Percentiles rank a stretch among this genome's conserved stretches.
Evolutionary conservation across 1,140 invertebrate genomes (phyloP).

Genomic region (Drosophila paulistorum): DNA sequence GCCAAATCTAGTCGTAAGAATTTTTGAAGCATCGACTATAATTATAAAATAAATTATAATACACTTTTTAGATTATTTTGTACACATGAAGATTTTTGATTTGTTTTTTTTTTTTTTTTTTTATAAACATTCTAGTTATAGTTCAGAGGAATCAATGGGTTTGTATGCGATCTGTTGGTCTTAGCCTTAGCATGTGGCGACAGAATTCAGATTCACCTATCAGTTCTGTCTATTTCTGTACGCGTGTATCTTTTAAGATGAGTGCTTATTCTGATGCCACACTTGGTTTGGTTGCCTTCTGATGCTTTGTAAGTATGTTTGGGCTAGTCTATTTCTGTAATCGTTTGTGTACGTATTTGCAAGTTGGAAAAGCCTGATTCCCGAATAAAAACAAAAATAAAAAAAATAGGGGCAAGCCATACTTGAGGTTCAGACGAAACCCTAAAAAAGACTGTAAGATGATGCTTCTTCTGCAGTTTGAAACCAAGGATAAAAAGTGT

Average conservation of each 20-base stretch:
- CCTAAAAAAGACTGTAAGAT: background rate
- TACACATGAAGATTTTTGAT: too few relatives aligned
- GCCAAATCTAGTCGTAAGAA: too few relatives aligned
- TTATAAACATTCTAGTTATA: too few relatives aligned
- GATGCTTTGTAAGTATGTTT: background rate
- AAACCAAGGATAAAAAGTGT: background rate
- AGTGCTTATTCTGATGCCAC: background rate
- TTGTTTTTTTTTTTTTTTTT: background rate
- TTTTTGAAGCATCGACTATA: too few relatives aligned
- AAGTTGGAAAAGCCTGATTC: background rate
- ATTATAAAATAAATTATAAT: too few relatives aligned
- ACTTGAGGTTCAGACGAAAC: background rate
- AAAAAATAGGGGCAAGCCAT: background rate
- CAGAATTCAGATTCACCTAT: background rate
- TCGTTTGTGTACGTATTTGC: background rate
- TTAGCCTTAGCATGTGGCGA: background rate
- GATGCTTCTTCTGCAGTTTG: background rate
- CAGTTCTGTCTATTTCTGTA: constrained; percentile 4
- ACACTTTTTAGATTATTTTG: too few relatives aligned
- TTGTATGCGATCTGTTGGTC: background rate
- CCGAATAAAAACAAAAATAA: background rate
- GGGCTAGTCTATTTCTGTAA: background rate
- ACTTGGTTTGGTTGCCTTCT: background rate
- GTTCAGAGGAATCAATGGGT: background rate
- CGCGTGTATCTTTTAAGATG: background rate